A percentile compares a stretch with the other conserved stretches of the same genome.
Evolutionary conservation across 2,888 invertebrate genomes (phyloP).

Genomic region (Dicranocentrus wangi): DNA sequence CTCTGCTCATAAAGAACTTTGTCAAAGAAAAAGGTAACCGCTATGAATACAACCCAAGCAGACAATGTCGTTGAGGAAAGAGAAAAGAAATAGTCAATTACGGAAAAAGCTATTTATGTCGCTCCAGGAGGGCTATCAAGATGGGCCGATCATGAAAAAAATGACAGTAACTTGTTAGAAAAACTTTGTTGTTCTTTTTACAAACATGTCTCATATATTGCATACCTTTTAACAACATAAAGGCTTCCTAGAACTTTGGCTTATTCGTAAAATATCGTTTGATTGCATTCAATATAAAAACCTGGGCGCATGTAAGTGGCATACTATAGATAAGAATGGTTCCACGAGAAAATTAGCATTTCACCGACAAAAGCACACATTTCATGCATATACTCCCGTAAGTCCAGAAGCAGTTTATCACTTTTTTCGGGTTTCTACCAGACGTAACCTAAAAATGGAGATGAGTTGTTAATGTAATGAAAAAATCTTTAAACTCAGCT

Average conservation of each 20-base stretch:
- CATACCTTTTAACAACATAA: neutral
- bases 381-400: neutral
- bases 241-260: conserved; percentile 3
- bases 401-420: neutral
- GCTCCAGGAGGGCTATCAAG: conserved; percentile 68
- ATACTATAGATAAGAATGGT: neutral
- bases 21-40: conserved; percentile 18
- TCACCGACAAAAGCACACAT: conserved; percentile 39
- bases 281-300: neutral
- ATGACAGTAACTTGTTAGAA: conserved; percentile 61
- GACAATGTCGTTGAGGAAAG: conserved; percentile 46
- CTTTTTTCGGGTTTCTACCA: too few relatives aligned
- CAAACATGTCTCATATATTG: conserved; percentile 30
- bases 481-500: conserved; percentile 42
- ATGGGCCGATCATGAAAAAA: conserved; percentile 62
- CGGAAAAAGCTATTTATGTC: conserved; percentile 71
- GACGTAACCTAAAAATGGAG: neutral
- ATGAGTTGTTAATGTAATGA: conserved; percentile 61
- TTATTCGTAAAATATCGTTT: neutral
- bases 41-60: conserved; percentile 32
- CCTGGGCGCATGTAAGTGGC: neutral
- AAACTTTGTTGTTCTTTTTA: conserved; percentile 60
- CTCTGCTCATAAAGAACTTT: conserved; percentile 5
- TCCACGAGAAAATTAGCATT: conserved; percentile 46
- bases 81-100: conserved; percentile 70